Conservation (phyloP, 1,140 invertebrate genomes). For the Manduca sexta region DNA sequence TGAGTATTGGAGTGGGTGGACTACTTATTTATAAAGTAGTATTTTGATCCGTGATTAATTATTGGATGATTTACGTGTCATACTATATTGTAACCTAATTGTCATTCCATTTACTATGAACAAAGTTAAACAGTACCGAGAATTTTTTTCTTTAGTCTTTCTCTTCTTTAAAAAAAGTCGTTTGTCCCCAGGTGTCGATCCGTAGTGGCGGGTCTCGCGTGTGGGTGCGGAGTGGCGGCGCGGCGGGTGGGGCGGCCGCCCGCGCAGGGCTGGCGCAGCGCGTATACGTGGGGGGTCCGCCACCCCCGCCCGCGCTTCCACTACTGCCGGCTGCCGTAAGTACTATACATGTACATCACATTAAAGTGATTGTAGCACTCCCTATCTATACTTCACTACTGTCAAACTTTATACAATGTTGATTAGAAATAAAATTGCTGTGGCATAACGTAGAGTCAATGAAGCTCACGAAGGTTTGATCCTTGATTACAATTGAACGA, state of each 20-base stretch:
- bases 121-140: no score
- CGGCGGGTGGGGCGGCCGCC: conserved; percentile 73
- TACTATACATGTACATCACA: conserved; percentile 6
- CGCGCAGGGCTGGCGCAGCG: conserved; percentile 78
- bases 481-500: no score
- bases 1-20: conserved; percentile 41
- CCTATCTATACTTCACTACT: background rate
- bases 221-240: conserved; percentile 70
- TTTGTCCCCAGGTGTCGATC: conserved; percentile 72
- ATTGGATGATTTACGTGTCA: background rate
- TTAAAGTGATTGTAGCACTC: no score
- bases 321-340: conserved; percentile 68
- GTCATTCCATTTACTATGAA: no score
- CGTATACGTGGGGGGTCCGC: conserved; percentile 86
- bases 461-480: no score
- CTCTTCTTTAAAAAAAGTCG: no score
- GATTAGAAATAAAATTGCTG: no score
- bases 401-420: no score
- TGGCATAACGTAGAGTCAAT: no score
- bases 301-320: conserved; percentile 72
- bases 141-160: no score
- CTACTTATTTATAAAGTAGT: background rate
- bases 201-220: conserved; percentile 71
- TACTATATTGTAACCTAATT: no score
- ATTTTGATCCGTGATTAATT: no score